A percentile compares a stretch with the other conserved stretches of the same genome.
Evolutionary conservation across 2,113 vertebrate species (phyloP).

Genomic region (Maccullochella peelii): DNA sequence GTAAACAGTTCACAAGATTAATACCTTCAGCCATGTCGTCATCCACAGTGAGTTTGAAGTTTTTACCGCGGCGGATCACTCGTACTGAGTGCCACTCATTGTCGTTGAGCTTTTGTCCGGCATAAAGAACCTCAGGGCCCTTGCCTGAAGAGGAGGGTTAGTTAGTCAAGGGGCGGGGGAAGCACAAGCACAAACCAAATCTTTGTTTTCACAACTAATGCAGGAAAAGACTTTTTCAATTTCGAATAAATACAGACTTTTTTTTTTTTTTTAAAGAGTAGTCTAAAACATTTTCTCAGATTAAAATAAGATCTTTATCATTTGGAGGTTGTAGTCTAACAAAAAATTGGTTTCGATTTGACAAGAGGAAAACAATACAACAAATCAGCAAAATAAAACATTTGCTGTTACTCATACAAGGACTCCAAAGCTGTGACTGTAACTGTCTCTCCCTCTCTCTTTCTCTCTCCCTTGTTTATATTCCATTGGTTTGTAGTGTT

Average conservation of each 20-base stretch:
- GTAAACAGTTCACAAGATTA: background rate
- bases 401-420: slow-evolving; percentile 74
- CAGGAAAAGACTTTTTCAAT: background rate
- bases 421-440: slow-evolving; percentile 12
- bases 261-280: background rate
- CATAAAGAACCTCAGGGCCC: slow-evolving; percentile 96
- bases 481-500: background rate
- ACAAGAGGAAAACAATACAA: slow-evolving; percentile 39
- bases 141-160: slow-evolving; percentile 90
- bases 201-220: slow-evolving; percentile 32
- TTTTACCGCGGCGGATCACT: slow-evolving; percentile 94
- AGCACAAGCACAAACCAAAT: slow-evolving; percentile 59
- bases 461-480: background rate
- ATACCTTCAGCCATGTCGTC: slow-evolving; percentile 96
- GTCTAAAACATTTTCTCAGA: background rate
- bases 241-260: background rate
- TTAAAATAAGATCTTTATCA: background rate
- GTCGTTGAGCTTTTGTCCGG: slow-evolving; percentile 97
- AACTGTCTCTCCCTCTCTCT: background rate
- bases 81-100: slow-evolving; percentile 97
- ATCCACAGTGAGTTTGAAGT: slow-evolving; percentile 93
- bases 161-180: slow-evolving; percentile 73
- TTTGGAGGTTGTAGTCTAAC: slow-evolving; percentile 10
- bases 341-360: slow-evolving; percentile 66
- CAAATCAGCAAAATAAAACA: background rate